phyloP scores from a whole-genome alignment of 2,888 invertebrate species.

The Phaonia tiefii region DNA sequence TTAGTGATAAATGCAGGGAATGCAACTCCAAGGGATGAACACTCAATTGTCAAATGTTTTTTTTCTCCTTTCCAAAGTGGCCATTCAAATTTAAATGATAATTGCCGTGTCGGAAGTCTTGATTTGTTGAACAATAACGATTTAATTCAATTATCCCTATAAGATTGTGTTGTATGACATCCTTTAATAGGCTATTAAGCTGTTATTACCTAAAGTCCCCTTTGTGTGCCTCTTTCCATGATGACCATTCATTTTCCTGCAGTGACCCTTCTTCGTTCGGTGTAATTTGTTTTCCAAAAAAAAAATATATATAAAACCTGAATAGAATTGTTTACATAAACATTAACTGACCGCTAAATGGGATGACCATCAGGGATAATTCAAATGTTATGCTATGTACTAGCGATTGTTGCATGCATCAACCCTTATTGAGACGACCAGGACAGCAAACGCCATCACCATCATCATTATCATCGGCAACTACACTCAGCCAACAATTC shows the following conservation, averaged over 20 bases:
- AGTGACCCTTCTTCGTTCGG: no score
- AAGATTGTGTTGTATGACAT: conserved; percentile 2
- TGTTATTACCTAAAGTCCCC: background rate
- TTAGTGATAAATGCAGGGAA: conserved; percentile 7
- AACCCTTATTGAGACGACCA: background rate
- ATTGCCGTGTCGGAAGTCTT: background rate
- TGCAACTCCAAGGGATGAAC: background rate
- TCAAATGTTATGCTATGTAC: background rate
- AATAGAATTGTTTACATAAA: conserved; percentile 26
- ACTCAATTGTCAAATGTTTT: no score
- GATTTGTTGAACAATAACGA: background rate
- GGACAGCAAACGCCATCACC: background rate
- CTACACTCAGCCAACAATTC: background rate
- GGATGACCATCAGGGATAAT: conserved; percentile 6
- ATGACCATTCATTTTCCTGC: conserved; percentile 17
- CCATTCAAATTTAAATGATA: background rate
- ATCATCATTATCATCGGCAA: background rate
- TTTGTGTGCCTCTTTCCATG: background rate
- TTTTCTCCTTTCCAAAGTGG: no score
- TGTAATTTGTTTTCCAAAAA: background rate
- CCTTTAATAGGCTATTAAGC: conserved; percentile 7
- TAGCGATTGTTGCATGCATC: conserved; percentile 9
- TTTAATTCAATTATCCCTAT: background rate
- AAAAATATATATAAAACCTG: background rate
- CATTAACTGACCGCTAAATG: conserved; percentile 20